phyloP scores from a whole-genome alignment of 2,113 vertebrate genomes.

The Typhlomys cinereus region DNA sequence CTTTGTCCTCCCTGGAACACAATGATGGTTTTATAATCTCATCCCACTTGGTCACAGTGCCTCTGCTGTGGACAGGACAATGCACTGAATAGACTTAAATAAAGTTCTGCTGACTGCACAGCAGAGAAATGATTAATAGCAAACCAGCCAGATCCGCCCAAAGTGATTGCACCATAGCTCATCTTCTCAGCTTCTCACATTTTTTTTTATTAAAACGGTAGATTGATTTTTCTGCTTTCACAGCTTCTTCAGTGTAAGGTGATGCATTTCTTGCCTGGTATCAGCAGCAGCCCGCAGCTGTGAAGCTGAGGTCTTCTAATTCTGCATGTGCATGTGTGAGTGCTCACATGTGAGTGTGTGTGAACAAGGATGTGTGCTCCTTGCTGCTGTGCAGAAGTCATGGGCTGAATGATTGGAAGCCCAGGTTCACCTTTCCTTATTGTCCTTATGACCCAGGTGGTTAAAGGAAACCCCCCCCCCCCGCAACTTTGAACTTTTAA shows the following conservation, averaged over 20 bases:
- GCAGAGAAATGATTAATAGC: slow-evolving; percentile 60
- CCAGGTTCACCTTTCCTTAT: background rate
- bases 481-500: slow-evolving; percentile 2
- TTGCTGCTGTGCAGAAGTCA: background rate
- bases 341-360: accelerated
- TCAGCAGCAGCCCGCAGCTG: background rate
- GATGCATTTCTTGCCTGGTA: slow-evolving; percentile 55
- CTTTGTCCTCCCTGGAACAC: slow-evolving; percentile 47
- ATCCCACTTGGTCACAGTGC: slow-evolving; percentile 14
- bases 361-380: background rate
- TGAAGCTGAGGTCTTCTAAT: background rate
- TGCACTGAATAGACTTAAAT: slow-evolving; percentile 59
- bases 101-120: slow-evolving; percentile 39
- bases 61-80: slow-evolving; percentile 23
- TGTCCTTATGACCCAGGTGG: background rate
- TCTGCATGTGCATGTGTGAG: background rate
- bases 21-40: slow-evolving; percentile 62
- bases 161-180: slow-evolving; percentile 66
- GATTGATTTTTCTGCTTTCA: slow-evolving; percentile 78
- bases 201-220: slow-evolving; percentile 74
- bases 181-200: slow-evolving; percentile 61
- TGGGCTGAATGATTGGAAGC: background rate
- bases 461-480: background rate
- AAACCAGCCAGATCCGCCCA: slow-evolving; percentile 50
- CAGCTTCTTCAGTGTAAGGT: slow-evolving; percentile 57